phyloP scores from a whole-genome alignment of 35 echinoderm and acorn worm species.

The Anneissia japonica region DNA sequence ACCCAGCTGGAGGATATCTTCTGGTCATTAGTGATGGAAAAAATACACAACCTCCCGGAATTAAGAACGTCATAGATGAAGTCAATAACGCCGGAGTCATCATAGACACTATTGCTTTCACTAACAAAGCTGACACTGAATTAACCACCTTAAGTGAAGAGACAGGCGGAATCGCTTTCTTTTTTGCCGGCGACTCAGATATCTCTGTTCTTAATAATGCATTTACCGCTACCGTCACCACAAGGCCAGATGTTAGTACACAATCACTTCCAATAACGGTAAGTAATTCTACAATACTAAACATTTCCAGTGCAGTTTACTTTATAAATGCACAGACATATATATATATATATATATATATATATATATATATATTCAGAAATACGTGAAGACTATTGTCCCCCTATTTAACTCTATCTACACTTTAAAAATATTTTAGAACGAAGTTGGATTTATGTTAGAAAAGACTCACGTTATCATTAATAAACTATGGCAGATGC shows the following conservation, averaged over 20 bases:
- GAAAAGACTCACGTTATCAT: too few species aligned
- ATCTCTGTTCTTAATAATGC: conserved; percentile 40
- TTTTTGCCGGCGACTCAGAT: conserved; percentile 10
- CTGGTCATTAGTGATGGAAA: conserved; percentile 53
- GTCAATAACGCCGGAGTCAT: conserved; percentile 53
- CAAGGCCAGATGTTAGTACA: conserved; percentile 10
- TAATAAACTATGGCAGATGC: too few species aligned
- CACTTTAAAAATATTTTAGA: too few species aligned
- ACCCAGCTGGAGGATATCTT: conserved; percentile 49
- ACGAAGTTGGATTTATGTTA: too few species aligned
- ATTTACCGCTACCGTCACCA: conserved; percentile 28
- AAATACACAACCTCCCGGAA: conserved; percentile 32
- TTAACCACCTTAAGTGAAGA: neutral
- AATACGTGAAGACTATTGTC: too few species aligned
- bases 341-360: too few species aligned
- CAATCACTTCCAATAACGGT: conserved; percentile 23
- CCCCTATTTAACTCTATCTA: too few species aligned
- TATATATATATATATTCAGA: too few species aligned
- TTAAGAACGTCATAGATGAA: conserved; percentile 41
- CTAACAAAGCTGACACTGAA: conserved; percentile 7
- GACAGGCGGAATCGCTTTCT: conserved; percentile 31
- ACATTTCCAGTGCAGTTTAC: too few species aligned
- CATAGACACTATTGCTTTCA: conserved; percentile 59
- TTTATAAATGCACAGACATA: too few species aligned
- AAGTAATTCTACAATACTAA: neutral